These are phyloP conservation scores for Phainopepla nitens DNA, from an alignment of 2,113 vertebrate genomes.

Conservation along the genomic window DNA sequence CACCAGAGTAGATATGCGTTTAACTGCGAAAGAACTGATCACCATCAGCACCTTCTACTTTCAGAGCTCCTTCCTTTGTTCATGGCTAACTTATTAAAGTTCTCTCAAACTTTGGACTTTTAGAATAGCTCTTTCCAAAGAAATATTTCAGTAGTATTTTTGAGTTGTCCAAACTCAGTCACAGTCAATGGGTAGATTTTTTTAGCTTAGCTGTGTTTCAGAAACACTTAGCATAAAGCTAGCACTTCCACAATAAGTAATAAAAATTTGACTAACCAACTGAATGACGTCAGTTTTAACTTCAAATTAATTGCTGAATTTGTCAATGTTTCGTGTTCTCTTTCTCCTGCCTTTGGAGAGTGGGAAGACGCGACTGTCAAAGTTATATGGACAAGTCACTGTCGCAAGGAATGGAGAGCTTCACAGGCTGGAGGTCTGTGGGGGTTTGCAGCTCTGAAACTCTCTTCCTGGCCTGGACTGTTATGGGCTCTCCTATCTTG, in stretches of 20 bases:
- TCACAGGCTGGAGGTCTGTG: neutral
- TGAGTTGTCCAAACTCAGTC: neutral
- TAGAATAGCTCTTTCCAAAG: neutral
- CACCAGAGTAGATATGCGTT: neutral
- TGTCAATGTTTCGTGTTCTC: neutral
- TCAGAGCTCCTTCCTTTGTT: neutral
- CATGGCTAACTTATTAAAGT: neutral
- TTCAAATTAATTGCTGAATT: neutral
- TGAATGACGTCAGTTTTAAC: neutral
- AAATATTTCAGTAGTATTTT: neutral
- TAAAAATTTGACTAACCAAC: neutral
- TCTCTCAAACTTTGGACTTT: neutral
- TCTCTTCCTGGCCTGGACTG: neutral
- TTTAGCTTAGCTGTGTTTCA: neutral
- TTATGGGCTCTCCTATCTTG: neutral
- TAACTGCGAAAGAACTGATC: neutral
- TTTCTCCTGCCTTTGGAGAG: neutral
- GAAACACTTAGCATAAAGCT: neutral
- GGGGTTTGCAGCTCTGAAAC: neutral
- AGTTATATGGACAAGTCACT: neutral
- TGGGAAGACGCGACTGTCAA: neutral
- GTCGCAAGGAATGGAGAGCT: accelerated
- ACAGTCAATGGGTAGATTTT: neutral
- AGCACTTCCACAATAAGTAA: neutral
- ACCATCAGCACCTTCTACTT: neutral